Base-by-base conservation (phyloP, 2,888 invertebrate genomes). In the Dasypolia templi region DNA sequence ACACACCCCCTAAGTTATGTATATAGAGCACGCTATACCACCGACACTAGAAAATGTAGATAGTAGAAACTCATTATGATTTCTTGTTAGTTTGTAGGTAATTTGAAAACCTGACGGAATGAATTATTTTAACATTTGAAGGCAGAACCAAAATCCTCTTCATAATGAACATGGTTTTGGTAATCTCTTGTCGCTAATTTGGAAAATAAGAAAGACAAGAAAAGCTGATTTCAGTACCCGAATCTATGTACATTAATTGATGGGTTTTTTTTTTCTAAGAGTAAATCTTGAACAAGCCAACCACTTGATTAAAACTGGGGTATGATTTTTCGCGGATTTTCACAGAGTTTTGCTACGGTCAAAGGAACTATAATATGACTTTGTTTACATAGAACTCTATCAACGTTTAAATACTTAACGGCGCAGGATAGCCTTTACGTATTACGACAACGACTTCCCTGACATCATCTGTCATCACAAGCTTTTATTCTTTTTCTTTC, bases 21-120 rank as follows among this genome's bases (percentile, higher is more conserved):
- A 87, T 80, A 80, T 88, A 90, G 92, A 93, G 92, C 91, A 89
- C 88, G 88, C 88, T 86, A 82, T 76, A 85, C 86, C 78, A 59
- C 63, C 77, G 42, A 17, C 17, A 2, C 32, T 12, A 17, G 0
- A 17, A 58, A 55, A 26, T 67, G 19, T 49, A 14, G 32, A 61
- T 14, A n/a, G 46, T 46, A 19, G 9, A 53, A 46, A 58, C 46
- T 49, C 29, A 7, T 29, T 46, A 44, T 0, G 22, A 46, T 46
- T 26, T 55, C 35, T 69, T 56, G 69, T 68, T 17, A 55, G 9
- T 35, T 55, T 26, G n/a, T n/a, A n/a, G n/a, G n/a, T 26, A 3
- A 61, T 46, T 68, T 26, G 5, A 42, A 22, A 39, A 22, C 19
- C 55, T 39, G 19, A n/a, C 12, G n/a, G 7, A 53, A n/a, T n/a